Conservation (phyloP, 92 coral and sea anemone species). For the Bergia sp. region DNA sequence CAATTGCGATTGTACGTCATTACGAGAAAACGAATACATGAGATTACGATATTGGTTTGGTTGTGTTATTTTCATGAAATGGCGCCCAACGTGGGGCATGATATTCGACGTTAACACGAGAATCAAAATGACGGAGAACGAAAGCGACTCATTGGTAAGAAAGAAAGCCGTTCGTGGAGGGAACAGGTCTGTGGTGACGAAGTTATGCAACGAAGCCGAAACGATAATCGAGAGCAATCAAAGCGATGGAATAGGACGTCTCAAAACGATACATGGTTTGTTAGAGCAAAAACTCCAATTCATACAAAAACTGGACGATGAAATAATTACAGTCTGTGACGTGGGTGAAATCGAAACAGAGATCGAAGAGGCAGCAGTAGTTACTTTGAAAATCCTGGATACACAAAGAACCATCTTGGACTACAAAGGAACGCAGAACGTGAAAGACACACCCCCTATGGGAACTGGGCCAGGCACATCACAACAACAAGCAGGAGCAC, state of each 20-base stretch:
- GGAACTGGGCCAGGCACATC: background rate
- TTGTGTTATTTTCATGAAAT: background rate
- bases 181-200: slow-evolving; percentile 64
- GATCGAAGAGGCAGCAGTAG: slow-evolving; percentile 47
- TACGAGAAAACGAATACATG: too few relatives aligned
- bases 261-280: background rate
- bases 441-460: background rate
- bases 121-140: slow-evolving; percentile 6
- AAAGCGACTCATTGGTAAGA: slow-evolving; percentile 32
- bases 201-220: slow-evolving; percentile 63
- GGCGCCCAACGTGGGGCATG: slow-evolving; percentile 57
- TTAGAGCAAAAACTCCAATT: background rate
- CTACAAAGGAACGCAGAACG: slow-evolving; percentile 22
- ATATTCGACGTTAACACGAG: background rate
- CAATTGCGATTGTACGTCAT: too few relatives aligned
- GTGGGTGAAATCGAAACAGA: slow-evolving; percentile 53
- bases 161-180: slow-evolving; percentile 61
- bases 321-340: slow-evolving; percentile 19
- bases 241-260: background rate
- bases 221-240: slow-evolving; percentile 28
- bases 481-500: background rate
- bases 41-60: too few relatives aligned
- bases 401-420: slow-evolving; percentile 24
- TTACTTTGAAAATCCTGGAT: slow-evolving; percentile 44
- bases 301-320: slow-evolving; percentile 36